Evolutionary conservation across 2,888 invertebrate genomes (phyloP), one percentile per base, ranked within the genome.

Genomic region (Caenorhabditis angaria): DNA sequence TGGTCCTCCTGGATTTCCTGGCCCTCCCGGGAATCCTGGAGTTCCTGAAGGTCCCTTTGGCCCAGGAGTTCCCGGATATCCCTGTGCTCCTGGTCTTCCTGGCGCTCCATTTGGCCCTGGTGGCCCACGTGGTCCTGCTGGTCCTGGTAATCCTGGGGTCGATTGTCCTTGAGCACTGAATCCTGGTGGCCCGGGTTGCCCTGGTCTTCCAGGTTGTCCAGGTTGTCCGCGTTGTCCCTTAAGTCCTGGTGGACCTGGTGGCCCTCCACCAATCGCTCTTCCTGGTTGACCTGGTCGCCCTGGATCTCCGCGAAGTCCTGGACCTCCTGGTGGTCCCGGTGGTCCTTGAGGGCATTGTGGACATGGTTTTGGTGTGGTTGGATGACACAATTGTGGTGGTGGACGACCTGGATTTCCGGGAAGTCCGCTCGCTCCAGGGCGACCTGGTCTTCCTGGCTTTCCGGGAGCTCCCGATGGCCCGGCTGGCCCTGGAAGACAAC

Each of bases 381-480:
- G 77, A 53, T 80, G 71, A 69, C 77, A 81, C 29, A 77, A 72
- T 47, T 61, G 67, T 32, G 64, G 61, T 61, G 72, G 73, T 56
- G 77, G 76, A 35, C 70, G 57, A 55, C 80, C 78, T 57, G 75
- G 78, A 53, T 72, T 76, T 66, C 80, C 80, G 35, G 80, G 80
- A 29, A 69, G 65, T 70, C 81, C 81, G 22, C 71, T 72, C 35
- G 79, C 76, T 65, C 80, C 80, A 50, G 77, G 74, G 32, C 70
- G 62, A 65, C 74, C 74, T 58, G 74, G 74, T 57, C 65, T 62
- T 76, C 83, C 83, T 29, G 82, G 77, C 32, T 69, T 73, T 65
- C 83, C 83, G 57, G 81, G 76, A 0, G 79, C 63, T 65, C 83
- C 83, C 48, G 77, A 70, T 20, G 80, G 80, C 79, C 82, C 82